These are phyloP conservation scores for Epirrhoe tristata DNA, from an alignment of 2,888 invertebrate genomes.

Conservation along the genomic window DNA sequence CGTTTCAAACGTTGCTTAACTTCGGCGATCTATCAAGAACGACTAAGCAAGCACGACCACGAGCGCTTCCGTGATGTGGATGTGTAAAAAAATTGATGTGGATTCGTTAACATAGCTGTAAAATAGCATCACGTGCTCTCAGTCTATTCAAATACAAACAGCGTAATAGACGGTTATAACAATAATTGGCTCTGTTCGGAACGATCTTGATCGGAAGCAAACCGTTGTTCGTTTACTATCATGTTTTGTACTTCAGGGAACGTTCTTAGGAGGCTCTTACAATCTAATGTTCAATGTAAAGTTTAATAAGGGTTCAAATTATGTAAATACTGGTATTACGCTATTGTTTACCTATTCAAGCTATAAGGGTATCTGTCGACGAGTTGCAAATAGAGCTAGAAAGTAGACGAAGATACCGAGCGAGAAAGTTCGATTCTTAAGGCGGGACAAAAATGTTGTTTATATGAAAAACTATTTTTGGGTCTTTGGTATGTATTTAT, in stretches of 20 bases:
- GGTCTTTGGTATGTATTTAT: too few species aligned
- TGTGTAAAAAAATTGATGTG: too few species aligned
- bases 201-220: constrained; percentile 36
- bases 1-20: too few species aligned
- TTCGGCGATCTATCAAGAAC: too few species aligned
- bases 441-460: too few species aligned
- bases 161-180: constrained; percentile 28
- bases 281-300: constrained; percentile 25
- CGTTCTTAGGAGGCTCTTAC: constrained; percentile 24
- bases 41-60: too few species aligned
- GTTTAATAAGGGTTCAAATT: constrained; percentile 19
- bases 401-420: too few species aligned
- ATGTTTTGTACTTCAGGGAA: constrained; percentile 27
- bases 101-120: background rate
- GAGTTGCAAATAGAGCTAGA: too few species aligned
- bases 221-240: constrained; percentile 29
- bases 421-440: too few species aligned
- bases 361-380: too few species aligned
- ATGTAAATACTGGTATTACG: constrained; percentile 4
- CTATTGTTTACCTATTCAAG: background rate
- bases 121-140: background rate
- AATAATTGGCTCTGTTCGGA: constrained; percentile 35
- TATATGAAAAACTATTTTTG: too few species aligned
- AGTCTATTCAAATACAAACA: constrained; percentile 30
- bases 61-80: too few species aligned